Evolutionary conservation across 2,797 vertebrate genomes (phyloP), one percentile per base, ranked within the genome.

Genomic region (Agapornis canus): DNA sequence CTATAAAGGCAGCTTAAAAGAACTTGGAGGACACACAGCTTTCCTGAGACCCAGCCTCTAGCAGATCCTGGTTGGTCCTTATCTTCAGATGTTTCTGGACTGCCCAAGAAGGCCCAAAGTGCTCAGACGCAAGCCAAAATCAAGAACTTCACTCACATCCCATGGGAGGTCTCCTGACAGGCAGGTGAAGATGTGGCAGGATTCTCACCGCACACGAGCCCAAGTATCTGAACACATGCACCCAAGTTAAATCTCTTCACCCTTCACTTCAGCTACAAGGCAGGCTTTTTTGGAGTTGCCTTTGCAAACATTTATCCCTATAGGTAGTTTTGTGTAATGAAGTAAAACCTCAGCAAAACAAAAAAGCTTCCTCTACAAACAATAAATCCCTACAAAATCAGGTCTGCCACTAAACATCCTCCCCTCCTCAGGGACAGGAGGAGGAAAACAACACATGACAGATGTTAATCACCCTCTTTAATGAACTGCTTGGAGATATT

Each of bases 401-500:
- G 25, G 77, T 32, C 81, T 88, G 93, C 95, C 93, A 88, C 82
- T 63, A 86, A 94, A 65, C 80, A 96, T 76, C 80, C 61, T 82
- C 49, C 54, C 80, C 54, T 90, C 90, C 90, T 82, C 25, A 21
- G 94, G 82, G 94, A 90, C 69, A 63, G 80, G 49, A 95, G 32
- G 65, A 90, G 64, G 85, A 47, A 27, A 76, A 86, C 91, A 91
- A 32, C 85, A 72, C 54, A 76, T 94, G 95, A 91, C 95, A 96
- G 95, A 96, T 95, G 94, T 95, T 96, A 94, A 96, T 95, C 91
- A 90, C 93, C 70, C 88, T 49, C 80, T 72, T 92, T 94, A 96
- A 95, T 90, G 91, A 93, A 94, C 86, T 93, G 92, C 92, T 96
- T 66, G 88, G 94, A 96, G 95, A 95, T 92, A 95, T 82, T 96